Evolutionary conservation across 1,140 invertebrate genomes (phyloP).

Genomic region (Brachionus rotundiformis): DNA sequence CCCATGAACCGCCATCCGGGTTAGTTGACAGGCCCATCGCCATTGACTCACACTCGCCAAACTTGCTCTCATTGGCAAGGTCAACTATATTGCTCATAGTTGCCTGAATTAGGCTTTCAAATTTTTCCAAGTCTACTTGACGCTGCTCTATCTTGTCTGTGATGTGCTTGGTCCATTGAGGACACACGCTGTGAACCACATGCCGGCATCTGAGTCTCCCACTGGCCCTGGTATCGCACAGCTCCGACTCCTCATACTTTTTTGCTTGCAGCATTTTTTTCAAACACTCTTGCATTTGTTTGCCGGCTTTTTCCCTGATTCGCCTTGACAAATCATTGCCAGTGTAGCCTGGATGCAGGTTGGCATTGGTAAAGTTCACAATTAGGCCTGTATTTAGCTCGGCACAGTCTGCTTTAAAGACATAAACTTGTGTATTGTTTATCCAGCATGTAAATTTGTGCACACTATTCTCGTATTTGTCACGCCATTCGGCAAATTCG

Average conservation of each 20-base stretch:
- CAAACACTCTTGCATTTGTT: slow-evolving; percentile 33
- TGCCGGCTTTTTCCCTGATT: slow-evolving; percentile 34
- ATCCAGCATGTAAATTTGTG: not conserved
- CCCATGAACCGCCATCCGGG: not conserved
- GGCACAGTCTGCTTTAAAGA: slow-evolving; percentile 27
- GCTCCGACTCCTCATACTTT: not conserved
- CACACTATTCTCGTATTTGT: not conserved
- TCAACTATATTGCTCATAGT: not conserved
- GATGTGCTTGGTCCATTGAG: not conserved
- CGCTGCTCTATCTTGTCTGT: not conserved
- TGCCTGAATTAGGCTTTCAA: not conserved
- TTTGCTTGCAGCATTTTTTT: slow-evolving; percentile 30
- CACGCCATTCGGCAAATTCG: not conserved
- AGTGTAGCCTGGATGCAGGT: slow-evolving; percentile 34
- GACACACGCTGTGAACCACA: slow-evolving; percentile 35
- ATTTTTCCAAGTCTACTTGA: not conserved
- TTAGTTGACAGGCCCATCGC: not conserved
- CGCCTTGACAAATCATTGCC: slow-evolving; percentile 7
- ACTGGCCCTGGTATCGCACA: not conserved
- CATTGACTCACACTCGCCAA: not conserved
- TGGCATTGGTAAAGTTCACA: slow-evolving; percentile 30
- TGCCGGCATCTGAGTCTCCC: slow-evolving; percentile 10
- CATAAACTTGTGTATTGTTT: not conserved
- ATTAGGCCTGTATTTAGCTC: slow-evolving; percentile 2
- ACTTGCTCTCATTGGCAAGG: not conserved